phyloP scores from a whole-genome alignment of 2,888 invertebrate species.

The Mythimna loreyi region DNA sequence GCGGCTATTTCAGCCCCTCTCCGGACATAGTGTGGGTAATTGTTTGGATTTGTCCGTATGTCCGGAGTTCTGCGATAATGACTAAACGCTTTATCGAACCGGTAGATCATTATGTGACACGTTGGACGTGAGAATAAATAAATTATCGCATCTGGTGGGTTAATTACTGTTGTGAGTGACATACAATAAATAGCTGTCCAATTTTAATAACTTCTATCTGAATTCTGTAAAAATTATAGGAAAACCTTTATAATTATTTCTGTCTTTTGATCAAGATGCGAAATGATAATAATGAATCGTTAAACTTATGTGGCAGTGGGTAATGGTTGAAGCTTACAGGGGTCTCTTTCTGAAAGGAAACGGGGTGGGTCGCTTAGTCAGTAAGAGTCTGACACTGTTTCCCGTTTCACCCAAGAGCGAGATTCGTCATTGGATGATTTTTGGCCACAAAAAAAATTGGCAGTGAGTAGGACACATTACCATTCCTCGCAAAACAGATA shows the following conservation, averaged over 20 bases:
- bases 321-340: too few species aligned
- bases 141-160: constrained; percentile 25
- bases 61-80: constrained; percentile 74
- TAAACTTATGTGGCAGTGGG: too few species aligned
- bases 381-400: too few species aligned
- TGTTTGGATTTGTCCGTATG: constrained; percentile 67
- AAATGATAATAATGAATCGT: too few species aligned
- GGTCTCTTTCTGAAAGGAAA: too few species aligned
- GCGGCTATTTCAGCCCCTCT: constrained; percentile 68
- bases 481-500: too few species aligned
- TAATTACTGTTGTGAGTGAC: not conserved
- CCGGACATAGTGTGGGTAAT: constrained; percentile 64
- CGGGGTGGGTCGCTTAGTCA: too few species aligned
- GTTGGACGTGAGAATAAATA: constrained; percentile 68
- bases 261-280: not conserved
- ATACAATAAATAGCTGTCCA: not conserved
- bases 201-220: not conserved
- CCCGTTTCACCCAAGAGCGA: too few species aligned
- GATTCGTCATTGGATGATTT: too few species aligned
- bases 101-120: constrained; percentile 76
- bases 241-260: not conserved
- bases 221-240: not conserved
- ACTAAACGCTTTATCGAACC: constrained; percentile 77
- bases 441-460: too few species aligned
- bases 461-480: too few species aligned